A percentile compares a stretch with the other conserved stretches of the same genome.
Evolutionary conservation across 2,888 invertebrate genomes (phyloP).

Genomic region (Cephus nigrinus): DNA sequence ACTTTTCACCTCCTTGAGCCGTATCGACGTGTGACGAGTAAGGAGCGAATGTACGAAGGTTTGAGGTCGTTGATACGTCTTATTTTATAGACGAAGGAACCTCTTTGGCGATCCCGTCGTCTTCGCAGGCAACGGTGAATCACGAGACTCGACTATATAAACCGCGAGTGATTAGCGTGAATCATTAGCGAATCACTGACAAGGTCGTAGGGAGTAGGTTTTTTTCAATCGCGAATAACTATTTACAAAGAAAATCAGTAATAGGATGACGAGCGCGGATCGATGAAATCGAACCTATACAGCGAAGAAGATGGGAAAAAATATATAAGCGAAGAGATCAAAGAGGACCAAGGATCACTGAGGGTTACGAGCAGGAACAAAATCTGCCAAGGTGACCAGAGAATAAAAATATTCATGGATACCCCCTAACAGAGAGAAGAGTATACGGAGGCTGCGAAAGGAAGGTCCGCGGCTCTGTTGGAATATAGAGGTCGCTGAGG

Average conservation of each 20-base stretch:
- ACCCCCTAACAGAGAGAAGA: background rate
- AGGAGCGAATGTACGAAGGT: background rate
- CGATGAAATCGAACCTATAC: background rate
- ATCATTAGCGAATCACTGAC: background rate
- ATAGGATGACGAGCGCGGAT: background rate
- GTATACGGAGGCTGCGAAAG: background rate
- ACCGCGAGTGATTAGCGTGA: background rate
- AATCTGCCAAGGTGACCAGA: background rate
- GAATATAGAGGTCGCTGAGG: slow-evolving; percentile 36
- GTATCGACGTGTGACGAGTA: background rate
- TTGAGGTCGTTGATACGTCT: background rate
- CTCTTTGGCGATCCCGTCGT: background rate
- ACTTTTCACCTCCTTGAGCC: background rate
- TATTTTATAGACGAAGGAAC: background rate
- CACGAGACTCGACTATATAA: background rate
- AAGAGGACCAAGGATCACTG: background rate
- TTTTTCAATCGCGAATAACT: background rate
- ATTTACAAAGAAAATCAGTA: background rate
- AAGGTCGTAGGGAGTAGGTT: background rate
- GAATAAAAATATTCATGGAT: background rate
- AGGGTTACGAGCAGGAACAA: background rate
- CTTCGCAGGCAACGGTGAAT: background rate
- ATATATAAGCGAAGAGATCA: background rate
- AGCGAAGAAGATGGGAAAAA: background rate
- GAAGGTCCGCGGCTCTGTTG: slow-evolving; percentile 20